phyloP scores from a whole-genome alignment of 2,797 vertebrate species.

The Rhinella marina region DNA sequence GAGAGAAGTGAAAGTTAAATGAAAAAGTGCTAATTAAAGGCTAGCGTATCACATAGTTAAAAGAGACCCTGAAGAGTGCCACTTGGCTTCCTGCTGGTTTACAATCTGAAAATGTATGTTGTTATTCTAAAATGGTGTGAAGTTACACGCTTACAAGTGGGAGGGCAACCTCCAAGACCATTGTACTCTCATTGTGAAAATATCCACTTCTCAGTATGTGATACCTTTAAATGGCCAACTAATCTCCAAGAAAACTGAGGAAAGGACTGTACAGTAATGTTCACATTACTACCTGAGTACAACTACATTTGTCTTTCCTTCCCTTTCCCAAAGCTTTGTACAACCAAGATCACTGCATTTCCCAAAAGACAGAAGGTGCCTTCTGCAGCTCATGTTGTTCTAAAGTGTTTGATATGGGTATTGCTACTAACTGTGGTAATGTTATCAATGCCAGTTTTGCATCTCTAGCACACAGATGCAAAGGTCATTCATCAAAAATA shows the following conservation, averaged over 20 bases:
- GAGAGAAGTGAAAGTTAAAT: constrained; percentile 70
- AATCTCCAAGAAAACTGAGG: neutral
- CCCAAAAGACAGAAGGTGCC: neutral
- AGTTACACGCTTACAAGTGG: constrained; percentile 19
- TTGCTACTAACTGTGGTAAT: neutral
- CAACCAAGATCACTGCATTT: neutral
- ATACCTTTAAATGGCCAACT: neutral
- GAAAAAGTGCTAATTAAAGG: constrained; percentile 74
- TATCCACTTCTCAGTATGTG: neutral
- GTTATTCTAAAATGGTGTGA: constrained; percentile 57
- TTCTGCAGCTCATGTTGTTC: neutral
- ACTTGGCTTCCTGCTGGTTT: constrained; percentile 42
- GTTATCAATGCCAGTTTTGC: neutral
- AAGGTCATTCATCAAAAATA: too few relatives aligned
- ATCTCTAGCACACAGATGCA: too few relatives aligned
- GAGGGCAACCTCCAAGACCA: constrained; percentile 19
- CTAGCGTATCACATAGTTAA: constrained; percentile 71
- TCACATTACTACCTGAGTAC: neutral
- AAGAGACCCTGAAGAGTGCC: constrained; percentile 63
- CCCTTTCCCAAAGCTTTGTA: neutral
- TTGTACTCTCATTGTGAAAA: constrained; percentile 38
- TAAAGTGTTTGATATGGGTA: neutral
- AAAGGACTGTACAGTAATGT: neutral
- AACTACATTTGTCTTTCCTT: neutral
- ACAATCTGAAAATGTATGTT: constrained; percentile 51